Conservation (phyloP, 1,140 invertebrate genomes). For the Cheumatopsyche charites region DNA sequence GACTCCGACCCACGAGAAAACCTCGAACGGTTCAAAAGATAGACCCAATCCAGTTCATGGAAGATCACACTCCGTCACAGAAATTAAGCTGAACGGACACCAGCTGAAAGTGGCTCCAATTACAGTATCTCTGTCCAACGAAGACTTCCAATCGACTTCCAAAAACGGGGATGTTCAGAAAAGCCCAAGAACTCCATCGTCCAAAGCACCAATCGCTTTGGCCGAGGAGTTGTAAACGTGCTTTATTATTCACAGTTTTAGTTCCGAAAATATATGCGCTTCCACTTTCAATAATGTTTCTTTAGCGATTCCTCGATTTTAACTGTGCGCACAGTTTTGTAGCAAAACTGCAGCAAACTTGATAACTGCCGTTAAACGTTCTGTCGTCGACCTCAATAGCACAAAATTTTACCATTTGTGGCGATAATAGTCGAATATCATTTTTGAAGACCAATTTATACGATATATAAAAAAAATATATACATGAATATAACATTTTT, state of each 20-base stretch:
- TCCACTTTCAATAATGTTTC: too few relatives aligned
- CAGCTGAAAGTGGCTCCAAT: conserved; percentile 68
- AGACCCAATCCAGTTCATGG: conserved; percentile 68
- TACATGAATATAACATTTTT: too few relatives aligned
- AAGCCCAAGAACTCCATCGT: conserved; percentile 56
- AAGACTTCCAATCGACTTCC: conserved; percentile 62
- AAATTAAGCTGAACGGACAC: conserved; percentile 75
- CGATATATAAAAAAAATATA: not conserved
- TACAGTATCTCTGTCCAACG: conserved; percentile 67
- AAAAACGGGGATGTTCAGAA: conserved; percentile 63
- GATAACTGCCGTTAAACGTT: too few relatives aligned
- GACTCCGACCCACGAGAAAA: conserved; percentile 57
- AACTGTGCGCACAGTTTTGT: too few relatives aligned
- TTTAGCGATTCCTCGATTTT: too few relatives aligned
- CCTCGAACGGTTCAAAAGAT: conserved; percentile 51
- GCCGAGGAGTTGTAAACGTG: conserved; percentile 66
- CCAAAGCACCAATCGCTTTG: conserved; percentile 67
- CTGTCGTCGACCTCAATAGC: too few relatives aligned
- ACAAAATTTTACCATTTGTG: not conserved
- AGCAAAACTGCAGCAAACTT: too few relatives aligned
- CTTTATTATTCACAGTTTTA: not conserved
- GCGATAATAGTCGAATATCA: not conserved
- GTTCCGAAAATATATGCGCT: too few relatives aligned
- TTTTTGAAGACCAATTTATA: conserved; percentile 25
- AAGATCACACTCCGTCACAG: conserved; percentile 75